These are phyloP conservation scores for Chrysotoxum bicinctum DNA, from an alignment of 2,888 invertebrate species.

Conservation along the genomic window DNA sequence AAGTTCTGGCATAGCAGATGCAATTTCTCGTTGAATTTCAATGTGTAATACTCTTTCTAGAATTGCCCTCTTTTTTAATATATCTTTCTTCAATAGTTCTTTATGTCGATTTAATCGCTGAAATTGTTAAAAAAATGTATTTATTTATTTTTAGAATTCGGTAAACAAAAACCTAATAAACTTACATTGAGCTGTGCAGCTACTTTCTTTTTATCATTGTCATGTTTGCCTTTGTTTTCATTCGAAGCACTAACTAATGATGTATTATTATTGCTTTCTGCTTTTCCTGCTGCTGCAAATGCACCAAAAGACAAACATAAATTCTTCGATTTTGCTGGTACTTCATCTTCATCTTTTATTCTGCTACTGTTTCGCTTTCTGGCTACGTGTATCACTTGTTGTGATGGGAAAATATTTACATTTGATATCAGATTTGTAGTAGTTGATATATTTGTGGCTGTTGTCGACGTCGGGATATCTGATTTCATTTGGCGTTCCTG, in stretches of 20 bases:
- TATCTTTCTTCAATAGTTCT: slow-evolving; percentile 95
- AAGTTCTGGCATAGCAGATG: slow-evolving; percentile 82
- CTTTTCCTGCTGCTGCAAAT: neutral
- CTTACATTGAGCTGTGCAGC: slow-evolving; percentile 59
- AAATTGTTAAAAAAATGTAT: slow-evolving; percentile 84
- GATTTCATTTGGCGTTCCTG: slow-evolving; percentile 89
- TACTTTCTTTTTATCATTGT: slow-evolving; percentile 44
- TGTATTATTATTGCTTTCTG: slow-evolving; percentile 29
- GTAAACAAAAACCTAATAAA: neutral
- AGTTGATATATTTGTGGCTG: slow-evolving; percentile 38
- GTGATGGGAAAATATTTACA: slow-evolving; percentile 24
- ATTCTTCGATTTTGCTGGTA: slow-evolving; percentile 67
- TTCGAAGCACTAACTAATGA: neutral
- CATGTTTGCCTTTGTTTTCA: slow-evolving; percentile 46
- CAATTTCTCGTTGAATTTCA: slow-evolving; percentile 92
- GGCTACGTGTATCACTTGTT: slow-evolving; percentile 16
- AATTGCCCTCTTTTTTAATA: slow-evolving; percentile 93
- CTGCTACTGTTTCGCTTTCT: slow-evolving; percentile 43
- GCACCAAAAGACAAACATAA: slow-evolving; percentile 1
- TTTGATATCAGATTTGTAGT: slow-evolving; percentile 79
- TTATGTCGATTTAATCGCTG: slow-evolving; percentile 93
- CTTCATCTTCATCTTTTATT: slow-evolving; percentile 32
- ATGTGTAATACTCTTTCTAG: slow-evolving; percentile 94
- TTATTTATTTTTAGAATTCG: slow-evolving; percentile 70
- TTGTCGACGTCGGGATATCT: slow-evolving; percentile 12